These are phyloP conservation scores for Silurus aristotelis DNA, from an alignment of 2,797 vertebrate species.

Conservation along the genomic window DNA sequence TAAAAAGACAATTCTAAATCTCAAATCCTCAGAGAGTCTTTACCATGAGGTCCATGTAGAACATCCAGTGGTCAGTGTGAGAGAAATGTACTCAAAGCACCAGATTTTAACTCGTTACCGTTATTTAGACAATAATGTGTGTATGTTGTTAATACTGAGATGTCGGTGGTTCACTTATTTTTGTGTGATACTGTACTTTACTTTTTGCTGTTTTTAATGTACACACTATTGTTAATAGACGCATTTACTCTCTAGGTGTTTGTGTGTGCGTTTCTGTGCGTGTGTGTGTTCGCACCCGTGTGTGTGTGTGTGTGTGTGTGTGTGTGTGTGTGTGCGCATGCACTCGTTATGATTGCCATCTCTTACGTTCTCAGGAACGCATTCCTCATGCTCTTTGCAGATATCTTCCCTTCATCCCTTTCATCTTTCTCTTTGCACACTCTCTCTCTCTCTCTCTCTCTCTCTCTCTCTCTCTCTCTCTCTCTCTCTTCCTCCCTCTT, in stretches of 20 bases:
- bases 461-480: constrained; percentile 32
- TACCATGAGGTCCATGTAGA: no score
- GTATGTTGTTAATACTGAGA: no score
- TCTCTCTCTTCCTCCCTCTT: constrained; percentile 17
- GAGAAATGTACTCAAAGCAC: no score
- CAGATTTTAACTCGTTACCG: no score
- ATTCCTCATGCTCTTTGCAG: constrained; percentile 37
- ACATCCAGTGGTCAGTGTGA: no score
- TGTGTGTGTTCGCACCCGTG: not conserved
- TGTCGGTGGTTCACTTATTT: no score
- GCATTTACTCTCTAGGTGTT: not conserved
- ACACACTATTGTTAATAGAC: not conserved
- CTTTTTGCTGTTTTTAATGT: no score
- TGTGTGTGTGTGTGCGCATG: not conserved
- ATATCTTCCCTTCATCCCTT: constrained; percentile 29
- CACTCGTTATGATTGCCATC: constrained; percentile 16
- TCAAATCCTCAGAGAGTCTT: no score
- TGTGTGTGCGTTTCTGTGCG: no score
- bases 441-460: constrained; percentile 21
- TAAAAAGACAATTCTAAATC: no score
- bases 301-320: not conserved
- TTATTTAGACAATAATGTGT: no score
- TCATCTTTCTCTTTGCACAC: constrained; percentile 21
- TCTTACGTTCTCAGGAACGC: constrained; percentile 10
- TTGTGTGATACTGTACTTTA: no score